These are phyloP conservation scores for Ataeniobius toweri DNA, from an alignment of 2,797 vertebrate species.

Conservation along the genomic window DNA sequence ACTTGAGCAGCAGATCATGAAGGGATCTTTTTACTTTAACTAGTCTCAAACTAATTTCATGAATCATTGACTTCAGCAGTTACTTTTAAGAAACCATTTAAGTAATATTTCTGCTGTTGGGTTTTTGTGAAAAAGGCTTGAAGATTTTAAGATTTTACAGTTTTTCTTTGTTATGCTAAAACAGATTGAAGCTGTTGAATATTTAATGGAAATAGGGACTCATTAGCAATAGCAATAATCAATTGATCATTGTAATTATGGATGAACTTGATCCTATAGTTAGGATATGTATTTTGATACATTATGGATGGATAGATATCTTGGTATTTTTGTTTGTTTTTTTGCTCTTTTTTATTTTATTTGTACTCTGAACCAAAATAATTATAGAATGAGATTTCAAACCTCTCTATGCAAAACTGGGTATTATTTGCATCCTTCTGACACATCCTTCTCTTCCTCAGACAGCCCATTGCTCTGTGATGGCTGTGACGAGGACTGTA, in stretches of 20 bases:
- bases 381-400: neutral
- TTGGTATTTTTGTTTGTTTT: neutral
- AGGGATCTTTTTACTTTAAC: constrained; percentile 46
- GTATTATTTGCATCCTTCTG: neutral
- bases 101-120: neutral
- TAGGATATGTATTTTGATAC: neutral
- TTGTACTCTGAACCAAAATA: neutral
- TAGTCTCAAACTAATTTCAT: constrained; percentile 35
- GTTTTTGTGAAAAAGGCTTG: neutral
- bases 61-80: constrained; percentile 36
- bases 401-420: neutral
- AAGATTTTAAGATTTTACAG: neutral
- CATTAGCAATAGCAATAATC: neutral
- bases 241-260: neutral
- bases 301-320: neutral
- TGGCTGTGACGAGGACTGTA: no score
- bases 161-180: neutral
- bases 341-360: neutral
- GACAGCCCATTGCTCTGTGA: neutral
- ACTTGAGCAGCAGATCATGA: constrained; percentile 53
- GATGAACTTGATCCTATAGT: neutral
- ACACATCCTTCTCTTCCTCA: neutral
- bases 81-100: neutral
- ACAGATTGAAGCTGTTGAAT: neutral
- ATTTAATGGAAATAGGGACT: neutral